These are phyloP conservation scores for Vanessa cardui DNA, from an alignment of 2,888 invertebrate genomes.

Conservation along the genomic window DNA sequence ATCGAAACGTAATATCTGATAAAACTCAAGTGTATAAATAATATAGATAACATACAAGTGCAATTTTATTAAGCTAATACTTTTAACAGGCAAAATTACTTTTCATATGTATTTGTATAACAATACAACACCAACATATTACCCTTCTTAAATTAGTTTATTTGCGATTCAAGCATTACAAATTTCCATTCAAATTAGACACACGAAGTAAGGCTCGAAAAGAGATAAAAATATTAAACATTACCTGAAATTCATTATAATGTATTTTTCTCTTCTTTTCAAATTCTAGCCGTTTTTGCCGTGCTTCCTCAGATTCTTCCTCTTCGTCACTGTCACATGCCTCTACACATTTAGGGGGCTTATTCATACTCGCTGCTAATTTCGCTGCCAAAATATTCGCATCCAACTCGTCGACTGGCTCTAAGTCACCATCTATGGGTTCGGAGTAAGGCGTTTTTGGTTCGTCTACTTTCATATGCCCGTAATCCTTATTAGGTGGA, in stretches of 20 bases:
- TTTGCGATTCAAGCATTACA: too few relatives aligned
- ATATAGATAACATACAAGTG: background rate
- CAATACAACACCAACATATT: background rate
- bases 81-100: background rate
- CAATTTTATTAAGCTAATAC: background rate
- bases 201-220: too few relatives aligned
- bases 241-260: constrained; percentile 94
- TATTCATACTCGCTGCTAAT: constrained; percentile 81
- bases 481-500: constrained; percentile 99
- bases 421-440: constrained; percentile 83
- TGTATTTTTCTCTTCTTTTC: constrained; percentile 97
- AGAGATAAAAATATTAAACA: constrained; percentile 13
- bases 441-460: constrained; percentile 95
- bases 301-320: constrained; percentile 84
- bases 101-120: background rate
- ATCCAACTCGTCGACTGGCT: constrained; percentile 84
- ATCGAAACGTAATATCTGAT: constrained; percentile 20
- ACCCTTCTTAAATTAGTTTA: background rate
- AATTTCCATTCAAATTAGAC: too few relatives aligned
- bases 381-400: constrained; percentile 90
- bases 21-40: constrained; percentile 15
- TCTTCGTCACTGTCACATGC: constrained; percentile 83
- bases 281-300: constrained; percentile 89
- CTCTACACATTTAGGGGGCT: constrained; percentile 74
- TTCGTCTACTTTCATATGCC: constrained; percentile 98